These are phyloP conservation scores for Syngnathus floridae DNA, from an alignment of 2,113 vertebrate species.

Conservation along the genomic window DNA sequence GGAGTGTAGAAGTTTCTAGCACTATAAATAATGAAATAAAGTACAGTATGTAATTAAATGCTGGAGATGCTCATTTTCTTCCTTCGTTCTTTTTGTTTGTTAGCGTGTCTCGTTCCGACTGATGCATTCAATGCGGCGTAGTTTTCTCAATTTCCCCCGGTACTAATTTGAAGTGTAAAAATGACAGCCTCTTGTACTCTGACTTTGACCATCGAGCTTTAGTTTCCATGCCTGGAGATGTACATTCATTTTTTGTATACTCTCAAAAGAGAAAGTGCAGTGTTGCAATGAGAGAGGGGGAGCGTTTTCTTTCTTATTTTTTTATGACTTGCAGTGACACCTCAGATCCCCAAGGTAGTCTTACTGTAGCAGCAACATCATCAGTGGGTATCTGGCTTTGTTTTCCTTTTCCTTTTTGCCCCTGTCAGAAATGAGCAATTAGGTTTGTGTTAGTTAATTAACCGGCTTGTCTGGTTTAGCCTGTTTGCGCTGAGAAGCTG, in stretches of 20 bases:
- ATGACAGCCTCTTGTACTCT: not conserved
- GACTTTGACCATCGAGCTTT: slow-evolving; percentile 1
- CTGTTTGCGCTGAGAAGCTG: slow-evolving; percentile 70
- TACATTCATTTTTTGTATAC: slow-evolving; percentile 36
- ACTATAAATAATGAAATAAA: not conserved
- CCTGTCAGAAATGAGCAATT: slow-evolving; percentile 76
- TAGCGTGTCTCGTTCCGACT: not conserved
- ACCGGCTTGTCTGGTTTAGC: slow-evolving; percentile 70
- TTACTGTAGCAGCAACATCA: slow-evolving; percentile 45
- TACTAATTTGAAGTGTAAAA: not conserved
- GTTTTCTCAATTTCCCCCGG: not conserved
- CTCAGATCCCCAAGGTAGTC: slow-evolving; percentile 51
- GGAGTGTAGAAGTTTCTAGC: not conserved
- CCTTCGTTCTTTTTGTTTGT: not conserved
- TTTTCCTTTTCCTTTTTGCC: slow-evolving; percentile 71
- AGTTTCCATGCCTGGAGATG: slow-evolving; percentile 22
- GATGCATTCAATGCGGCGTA: not conserved
- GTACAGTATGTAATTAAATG: not conserved
- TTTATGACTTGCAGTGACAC: slow-evolving; percentile 51
- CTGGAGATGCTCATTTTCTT: not conserved
- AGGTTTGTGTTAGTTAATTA: slow-evolving; percentile 78
- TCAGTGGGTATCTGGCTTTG: slow-evolving; percentile 63
- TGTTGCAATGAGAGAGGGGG: slow-evolving; percentile 33
- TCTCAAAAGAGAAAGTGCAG: slow-evolving; percentile 37
- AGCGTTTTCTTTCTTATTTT: slow-evolving; percentile 29